A percentile compares a stretch with the other conserved stretches of the same genome.
Conservation (phyloP, 2,888 invertebrate genomes). For the Bellardia pandia region DNA sequence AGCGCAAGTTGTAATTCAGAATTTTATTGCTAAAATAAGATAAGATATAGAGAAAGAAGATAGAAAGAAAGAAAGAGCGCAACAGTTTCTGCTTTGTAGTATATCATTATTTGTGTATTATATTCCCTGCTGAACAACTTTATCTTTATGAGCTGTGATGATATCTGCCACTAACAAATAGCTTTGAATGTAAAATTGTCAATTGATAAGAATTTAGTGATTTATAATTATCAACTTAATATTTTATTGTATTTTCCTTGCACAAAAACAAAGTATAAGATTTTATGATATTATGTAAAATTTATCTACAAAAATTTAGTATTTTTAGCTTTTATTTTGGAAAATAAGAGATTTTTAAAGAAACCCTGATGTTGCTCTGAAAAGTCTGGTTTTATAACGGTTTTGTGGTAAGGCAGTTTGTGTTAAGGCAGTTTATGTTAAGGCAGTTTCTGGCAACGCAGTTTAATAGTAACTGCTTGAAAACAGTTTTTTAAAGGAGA, state of each 20-base stretch:
- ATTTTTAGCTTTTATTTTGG: too few species aligned
- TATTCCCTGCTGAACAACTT: background rate
- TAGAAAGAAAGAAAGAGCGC: background rate
- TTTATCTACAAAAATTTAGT: too few species aligned
- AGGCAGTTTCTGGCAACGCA: background rate
- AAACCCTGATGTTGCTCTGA: background rate
- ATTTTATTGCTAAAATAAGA: constrained; percentile 31
- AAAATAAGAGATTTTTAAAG: background rate
- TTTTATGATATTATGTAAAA: background rate
- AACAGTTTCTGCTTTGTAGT: background rate
- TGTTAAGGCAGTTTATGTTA: background rate
- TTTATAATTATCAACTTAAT: background rate
- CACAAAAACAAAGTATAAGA: background rate
- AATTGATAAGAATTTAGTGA: background rate
- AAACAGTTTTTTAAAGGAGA: too few species aligned
- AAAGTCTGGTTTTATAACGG: background rate
- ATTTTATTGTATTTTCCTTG: background rate
- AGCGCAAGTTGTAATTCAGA: background rate
- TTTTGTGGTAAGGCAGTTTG: background rate
- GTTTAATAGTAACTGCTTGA: too few species aligned
- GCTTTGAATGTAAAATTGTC: background rate
- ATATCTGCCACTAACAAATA: background rate
- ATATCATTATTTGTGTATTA: background rate
- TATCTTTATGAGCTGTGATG: background rate
- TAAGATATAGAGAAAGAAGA: background rate